These are phyloP conservation scores for Aplysina aerophoba DNA, from an alignment of 37 sponge, comb jelly and placozoan genomes.

Conservation along the genomic window DNA sequence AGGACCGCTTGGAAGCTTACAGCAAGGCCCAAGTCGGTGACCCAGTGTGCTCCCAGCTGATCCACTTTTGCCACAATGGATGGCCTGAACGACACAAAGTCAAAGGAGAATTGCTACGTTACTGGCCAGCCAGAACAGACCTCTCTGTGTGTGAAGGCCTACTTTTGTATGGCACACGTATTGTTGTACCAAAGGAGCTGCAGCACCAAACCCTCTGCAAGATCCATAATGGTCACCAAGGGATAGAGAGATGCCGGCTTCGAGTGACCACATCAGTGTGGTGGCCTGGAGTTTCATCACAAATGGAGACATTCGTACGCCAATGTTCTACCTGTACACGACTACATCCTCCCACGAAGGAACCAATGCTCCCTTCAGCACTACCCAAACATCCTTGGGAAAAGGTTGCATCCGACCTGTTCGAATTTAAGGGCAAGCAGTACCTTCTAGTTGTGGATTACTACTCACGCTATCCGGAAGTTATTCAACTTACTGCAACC, in stretches of 20 bases:
- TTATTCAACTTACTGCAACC: not conserved
- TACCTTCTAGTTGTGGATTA: conserved; percentile 21
- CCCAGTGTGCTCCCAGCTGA: not conserved
- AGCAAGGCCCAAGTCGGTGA: not conserved
- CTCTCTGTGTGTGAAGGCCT: not conserved
- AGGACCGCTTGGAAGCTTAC: not conserved
- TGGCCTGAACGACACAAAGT: not conserved
- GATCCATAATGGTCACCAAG: conserved; percentile 25
- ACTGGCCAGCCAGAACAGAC: too few relatives aligned
- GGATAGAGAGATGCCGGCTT: not conserved
- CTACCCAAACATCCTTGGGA: conserved; percentile 3
- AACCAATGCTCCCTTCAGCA: not conserved
- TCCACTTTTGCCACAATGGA: not conserved
- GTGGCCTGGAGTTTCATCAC: conserved; percentile 4
- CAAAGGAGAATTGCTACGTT: not conserved
- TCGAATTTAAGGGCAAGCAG: not conserved
- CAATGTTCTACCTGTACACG: not conserved
- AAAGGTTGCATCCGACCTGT: not conserved
- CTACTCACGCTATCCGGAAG: conserved; percentile 1
- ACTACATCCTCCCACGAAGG: not conserved
- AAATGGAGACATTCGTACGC: not conserved
- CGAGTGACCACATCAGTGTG: conserved; percentile 3
- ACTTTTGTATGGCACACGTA: not conserved
- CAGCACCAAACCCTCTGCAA: not conserved
- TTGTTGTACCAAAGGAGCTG: not conserved